Conservation (phyloP, 2,113 vertebrate species). For the Antechinus flavipes region DNA sequence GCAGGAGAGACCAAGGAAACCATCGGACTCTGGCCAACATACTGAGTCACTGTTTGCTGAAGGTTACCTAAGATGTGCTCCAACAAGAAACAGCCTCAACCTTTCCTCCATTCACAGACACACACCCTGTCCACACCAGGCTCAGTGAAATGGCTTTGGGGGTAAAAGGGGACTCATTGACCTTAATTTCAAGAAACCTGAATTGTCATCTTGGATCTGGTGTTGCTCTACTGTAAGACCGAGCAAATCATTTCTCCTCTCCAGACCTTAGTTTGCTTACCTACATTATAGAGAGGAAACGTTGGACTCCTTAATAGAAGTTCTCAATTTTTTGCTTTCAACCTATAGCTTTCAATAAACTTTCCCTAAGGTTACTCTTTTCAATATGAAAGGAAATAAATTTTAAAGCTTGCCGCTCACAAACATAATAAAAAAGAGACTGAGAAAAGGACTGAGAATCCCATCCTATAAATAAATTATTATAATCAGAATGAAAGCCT, state of each 20-base stretch:
- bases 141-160: slow-evolving; percentile 37
- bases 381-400: not conserved
- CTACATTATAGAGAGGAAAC: not conserved
- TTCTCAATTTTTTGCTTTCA: not conserved
- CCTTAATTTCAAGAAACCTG: not conserved
- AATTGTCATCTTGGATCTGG: not conserved
- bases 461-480: not conserved
- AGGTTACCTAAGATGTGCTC: slow-evolving; percentile 62
- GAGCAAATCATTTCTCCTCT: no score
- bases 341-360: not conserved
- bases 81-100: slow-evolving; percentile 56
- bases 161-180: no score
- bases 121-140: not conserved
- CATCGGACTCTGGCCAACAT: not conserved
- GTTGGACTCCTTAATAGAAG: not conserved
- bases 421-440: not conserved
- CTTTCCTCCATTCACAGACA: slow-evolving; percentile 43
- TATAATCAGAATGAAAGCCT: not conserved
- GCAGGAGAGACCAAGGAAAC: slow-evolving; percentile 4
- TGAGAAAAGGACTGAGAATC: not conserved
- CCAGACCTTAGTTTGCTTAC: not conserved
- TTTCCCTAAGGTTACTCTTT: not conserved
- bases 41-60: slow-evolving; percentile 70
- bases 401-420: not conserved
- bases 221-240: not conserved